These are phyloP conservation scores for Ara ararauna DNA, from an alignment of 2,797 vertebrate genomes.

Conservation along the genomic window DNA sequence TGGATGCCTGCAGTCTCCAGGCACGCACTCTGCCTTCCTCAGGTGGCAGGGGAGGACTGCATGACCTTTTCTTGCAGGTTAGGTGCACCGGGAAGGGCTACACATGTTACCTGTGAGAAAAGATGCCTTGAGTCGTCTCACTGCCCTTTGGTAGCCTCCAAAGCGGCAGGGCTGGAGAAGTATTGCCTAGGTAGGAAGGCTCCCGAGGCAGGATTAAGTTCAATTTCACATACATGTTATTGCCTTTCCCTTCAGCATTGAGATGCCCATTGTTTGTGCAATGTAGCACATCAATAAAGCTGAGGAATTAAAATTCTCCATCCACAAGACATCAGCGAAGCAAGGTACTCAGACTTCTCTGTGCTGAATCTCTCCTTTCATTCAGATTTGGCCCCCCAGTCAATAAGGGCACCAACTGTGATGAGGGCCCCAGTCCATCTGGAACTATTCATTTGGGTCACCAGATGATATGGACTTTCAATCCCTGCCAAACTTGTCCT, in stretches of 20 bases:
- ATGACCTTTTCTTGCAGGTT: not conserved
- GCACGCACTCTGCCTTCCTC: not conserved
- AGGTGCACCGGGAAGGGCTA: not conserved
- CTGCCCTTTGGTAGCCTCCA: not conserved
- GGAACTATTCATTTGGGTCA: slow-evolving; percentile 64
- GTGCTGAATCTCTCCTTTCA: slow-evolving; percentile 11
- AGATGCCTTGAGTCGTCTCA: not conserved
- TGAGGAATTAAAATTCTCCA: slow-evolving; percentile 16
- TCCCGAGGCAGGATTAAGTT: not conserved
- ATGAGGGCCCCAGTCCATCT: slow-evolving; percentile 61
- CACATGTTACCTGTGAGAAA: not conserved
- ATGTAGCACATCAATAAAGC: not conserved
- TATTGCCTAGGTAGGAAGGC: not conserved
- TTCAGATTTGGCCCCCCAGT: slow-evolving; percentile 11
- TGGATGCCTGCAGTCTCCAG: not conserved
- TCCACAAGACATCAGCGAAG: not conserved
- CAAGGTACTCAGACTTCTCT: slow-evolving; percentile 22
- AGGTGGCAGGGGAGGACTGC: fast-evolving
- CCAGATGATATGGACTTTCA: slow-evolving; percentile 64
- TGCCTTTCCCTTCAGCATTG: not conserved
- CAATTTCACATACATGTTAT: not conserved
- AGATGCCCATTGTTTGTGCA: not conserved
- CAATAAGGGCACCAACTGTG: slow-evolving; percentile 58
- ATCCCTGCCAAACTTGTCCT: slow-evolving; percentile 52
- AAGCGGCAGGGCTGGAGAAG: not conserved